Evolutionary conservation across 2,888 invertebrate species (phyloP), one percentile per base, ranked within the genome.

Genomic region (Diaphora mendica): DNA sequence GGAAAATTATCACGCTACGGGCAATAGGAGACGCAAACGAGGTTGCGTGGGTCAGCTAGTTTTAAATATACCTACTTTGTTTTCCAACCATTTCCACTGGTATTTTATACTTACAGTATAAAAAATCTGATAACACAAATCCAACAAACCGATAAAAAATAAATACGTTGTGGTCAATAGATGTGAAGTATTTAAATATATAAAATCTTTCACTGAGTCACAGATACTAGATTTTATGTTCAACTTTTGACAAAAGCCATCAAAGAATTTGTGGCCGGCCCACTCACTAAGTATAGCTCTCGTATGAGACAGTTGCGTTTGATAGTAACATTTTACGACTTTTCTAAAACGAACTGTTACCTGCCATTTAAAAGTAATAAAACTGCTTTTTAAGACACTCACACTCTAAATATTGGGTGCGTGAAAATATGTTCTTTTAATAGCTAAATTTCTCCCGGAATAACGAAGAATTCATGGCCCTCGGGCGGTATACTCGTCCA

Each of bases 321-420:
- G 85, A 89, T 90, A 88, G 80, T 86, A 82, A 86, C 81, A 62
- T 91, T 92, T 91, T 91, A 92, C 90, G 93, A 91, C 87, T 82
- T 79, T 83, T 74, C 87, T 83, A 85, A 88, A 88, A 90, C 86
- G 88, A 89, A 90, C 91, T 91, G 90, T 91, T 91, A 91, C 91
- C 90, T 90, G 89, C 91, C 88, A 93, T 95, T 94, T 93, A 93
- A 93, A 93, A 92, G 92, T 87, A 87, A 93, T 94, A 94, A 94
- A 94, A 92, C 84, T 79, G 89, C 87, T 90, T 93, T 93, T 92
- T 90, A 90, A 91, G 85, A 87, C 87, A 90, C 87, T 90, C 85
- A 86, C 82, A 84, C 85, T 86, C 86, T 87, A 88, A 90, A 89
- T 91, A 90, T 91, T 89, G 86, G 88, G 87, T 91, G 91, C 91